phyloP scores from a whole-genome alignment of 2,113 vertebrate genomes.

The Mystacornis crossleyi region DNA sequence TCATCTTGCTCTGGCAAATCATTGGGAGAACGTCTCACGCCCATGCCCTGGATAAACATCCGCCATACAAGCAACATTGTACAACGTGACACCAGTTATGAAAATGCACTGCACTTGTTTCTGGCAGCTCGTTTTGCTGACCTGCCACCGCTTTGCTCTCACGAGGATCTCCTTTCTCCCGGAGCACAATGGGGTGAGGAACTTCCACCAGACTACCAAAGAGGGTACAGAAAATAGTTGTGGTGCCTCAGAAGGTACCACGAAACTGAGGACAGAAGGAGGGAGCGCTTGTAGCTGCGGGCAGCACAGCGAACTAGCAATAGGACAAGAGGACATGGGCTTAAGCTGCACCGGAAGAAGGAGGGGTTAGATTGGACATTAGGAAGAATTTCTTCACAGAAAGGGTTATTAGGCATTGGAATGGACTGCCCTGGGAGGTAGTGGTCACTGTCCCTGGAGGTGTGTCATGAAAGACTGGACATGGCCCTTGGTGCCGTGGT shows the following conservation, averaged over 20 bases:
- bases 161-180: rapidly evolving
- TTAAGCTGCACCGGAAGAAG: no score
- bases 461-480: not conserved
- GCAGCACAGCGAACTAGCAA: rapidly evolving
- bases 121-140: no score
- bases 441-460: not conserved
- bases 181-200: rapidly evolving
- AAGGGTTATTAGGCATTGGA: not conserved
- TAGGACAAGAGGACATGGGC: rapidly evolving
- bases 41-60: not conserved
- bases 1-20: not conserved
- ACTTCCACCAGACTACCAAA: not conserved
- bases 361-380: no score
- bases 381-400: not conserved
- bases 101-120: rapidly evolving
- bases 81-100: rapidly evolving
- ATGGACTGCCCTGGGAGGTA: not conserved
- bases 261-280: rapidly evolving
- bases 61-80: not conserved
- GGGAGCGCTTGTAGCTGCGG: rapidly evolving
- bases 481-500: not conserved
- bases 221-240: rapidly evolving
- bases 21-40: rapidly evolving
- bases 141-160: no score
- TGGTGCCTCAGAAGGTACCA: not conserved